Conservation (phyloP, 2,888 invertebrate genomes). For the Mycalesis mineus region DNA sequence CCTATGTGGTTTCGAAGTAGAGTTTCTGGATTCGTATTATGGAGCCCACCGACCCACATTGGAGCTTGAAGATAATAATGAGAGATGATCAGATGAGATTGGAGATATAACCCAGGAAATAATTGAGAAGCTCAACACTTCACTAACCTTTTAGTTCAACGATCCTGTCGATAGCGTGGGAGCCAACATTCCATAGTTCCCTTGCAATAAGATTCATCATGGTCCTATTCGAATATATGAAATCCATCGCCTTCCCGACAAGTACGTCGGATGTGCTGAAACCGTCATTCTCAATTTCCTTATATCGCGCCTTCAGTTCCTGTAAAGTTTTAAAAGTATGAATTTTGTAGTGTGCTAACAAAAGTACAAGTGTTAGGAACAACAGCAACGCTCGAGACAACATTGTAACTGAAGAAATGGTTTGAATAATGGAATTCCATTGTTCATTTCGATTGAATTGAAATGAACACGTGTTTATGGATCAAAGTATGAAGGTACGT, state of each 20-base stretch:
- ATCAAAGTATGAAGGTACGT: too few relatives aligned
- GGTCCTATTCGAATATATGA: slow-evolving; percentile 60
- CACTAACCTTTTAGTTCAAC: slow-evolving; percentile 47
- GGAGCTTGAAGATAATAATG: too few relatives aligned
- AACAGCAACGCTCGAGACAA: slow-evolving; percentile 14
- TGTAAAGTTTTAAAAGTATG: slow-evolving; percentile 46
- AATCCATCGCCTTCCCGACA: slow-evolving; percentile 62
- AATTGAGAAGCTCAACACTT: too few relatives aligned
- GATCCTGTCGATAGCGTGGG: slow-evolving; percentile 55
- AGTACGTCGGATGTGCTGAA: slow-evolving; percentile 46
- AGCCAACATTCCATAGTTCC: slow-evolving; percentile 63
- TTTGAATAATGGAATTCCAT: neutral
- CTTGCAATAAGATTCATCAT: slow-evolving; percentile 60
- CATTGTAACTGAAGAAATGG: slow-evolving; percentile 17
- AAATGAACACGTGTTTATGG: too few relatives aligned
- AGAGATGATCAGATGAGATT: too few relatives aligned
- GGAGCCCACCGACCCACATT: too few relatives aligned
- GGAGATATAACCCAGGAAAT: too few relatives aligned
- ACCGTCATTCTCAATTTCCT: slow-evolving; percentile 40
- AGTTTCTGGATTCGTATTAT: too few relatives aligned
- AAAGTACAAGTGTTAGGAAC: slow-evolving; percentile 31
- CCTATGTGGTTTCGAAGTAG: too few relatives aligned
- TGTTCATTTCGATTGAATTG: slow-evolving; percentile 1
- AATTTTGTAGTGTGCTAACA: slow-evolving; percentile 37
- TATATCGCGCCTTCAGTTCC: slow-evolving; percentile 43